Conservation (phyloP, 2,797 vertebrate genomes). For the Graptemys geographica region DNA sequence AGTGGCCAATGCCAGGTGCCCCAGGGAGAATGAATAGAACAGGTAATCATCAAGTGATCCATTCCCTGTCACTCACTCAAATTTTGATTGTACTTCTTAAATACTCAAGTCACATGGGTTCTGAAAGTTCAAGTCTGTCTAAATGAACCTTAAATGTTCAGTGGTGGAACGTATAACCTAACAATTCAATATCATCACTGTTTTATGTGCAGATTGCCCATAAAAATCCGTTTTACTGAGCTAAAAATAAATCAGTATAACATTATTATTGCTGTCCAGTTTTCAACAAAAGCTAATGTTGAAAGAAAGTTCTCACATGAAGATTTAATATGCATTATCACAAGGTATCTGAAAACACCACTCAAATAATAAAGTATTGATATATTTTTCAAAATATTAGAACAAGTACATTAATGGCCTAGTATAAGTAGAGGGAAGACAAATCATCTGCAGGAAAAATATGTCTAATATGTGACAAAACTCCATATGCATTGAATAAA, state of each 20-base stretch:
- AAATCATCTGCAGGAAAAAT: background rate
- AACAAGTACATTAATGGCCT: background rate
- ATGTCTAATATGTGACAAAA: background rate
- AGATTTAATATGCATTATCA: background rate
- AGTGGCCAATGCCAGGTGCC: too few species aligned
- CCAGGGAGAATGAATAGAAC: too few species aligned
- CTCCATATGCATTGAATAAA: background rate
- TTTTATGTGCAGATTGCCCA: background rate
- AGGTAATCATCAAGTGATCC: too few species aligned
- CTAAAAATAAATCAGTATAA: background rate
- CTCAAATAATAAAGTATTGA: background rate
- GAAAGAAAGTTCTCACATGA: background rate
- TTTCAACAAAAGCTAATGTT: background rate
- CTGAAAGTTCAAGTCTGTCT: background rate
- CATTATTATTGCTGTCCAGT: background rate
- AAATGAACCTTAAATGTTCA: background rate
- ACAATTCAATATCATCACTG: background rate
- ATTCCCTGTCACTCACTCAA: too few species aligned
- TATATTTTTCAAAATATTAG: background rate
- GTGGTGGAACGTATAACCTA: fast-evolving
- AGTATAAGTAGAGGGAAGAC: background rate
- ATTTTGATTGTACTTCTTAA: background rate
- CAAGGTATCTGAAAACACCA: background rate
- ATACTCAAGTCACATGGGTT: background rate
- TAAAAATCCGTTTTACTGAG: background rate